Conservation (phyloP, 92 coral and sea anemone genomes). For the Galaxea fascicularis region DNA sequence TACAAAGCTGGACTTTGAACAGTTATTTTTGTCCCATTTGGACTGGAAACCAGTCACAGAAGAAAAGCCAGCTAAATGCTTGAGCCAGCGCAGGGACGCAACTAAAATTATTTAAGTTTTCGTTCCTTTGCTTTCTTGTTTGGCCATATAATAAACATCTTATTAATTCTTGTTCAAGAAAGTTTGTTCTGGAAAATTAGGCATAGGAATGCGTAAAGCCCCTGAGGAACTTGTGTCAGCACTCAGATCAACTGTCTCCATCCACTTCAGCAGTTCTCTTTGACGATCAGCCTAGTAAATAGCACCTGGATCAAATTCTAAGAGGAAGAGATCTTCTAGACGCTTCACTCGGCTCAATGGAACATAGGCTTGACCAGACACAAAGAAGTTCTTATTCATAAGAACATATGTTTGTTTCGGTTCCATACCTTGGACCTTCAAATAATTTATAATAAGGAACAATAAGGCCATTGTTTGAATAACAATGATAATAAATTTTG, state of each 20-base stretch:
- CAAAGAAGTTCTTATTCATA: slow-evolving; percentile 1
- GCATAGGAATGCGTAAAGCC: neutral
- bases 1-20: no score
- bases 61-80: no score
- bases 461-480: no score
- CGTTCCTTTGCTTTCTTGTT: no score
- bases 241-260: neutral
- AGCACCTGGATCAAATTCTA: neutral
- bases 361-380: slow-evolving; percentile 14
- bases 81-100: no score
- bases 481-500: no score
- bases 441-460: no score
- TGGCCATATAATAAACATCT: no score
- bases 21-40: no score
- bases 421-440: slow-evolving; percentile 7
- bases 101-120: no score
- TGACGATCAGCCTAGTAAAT: neutral
- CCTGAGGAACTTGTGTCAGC: neutral
- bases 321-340: neutral
- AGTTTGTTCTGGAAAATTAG: neutral
- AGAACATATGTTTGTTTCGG: slow-evolving; percentile 9
- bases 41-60: no score
- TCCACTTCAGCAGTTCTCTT: slow-evolving; percentile 8
- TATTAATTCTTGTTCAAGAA: neutral
- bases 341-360: slow-evolving; percentile 13